Evolutionary conservation across 1,140 invertebrate genomes (phyloP).

Genomic region (Zaprionus camerounensis): DNA sequence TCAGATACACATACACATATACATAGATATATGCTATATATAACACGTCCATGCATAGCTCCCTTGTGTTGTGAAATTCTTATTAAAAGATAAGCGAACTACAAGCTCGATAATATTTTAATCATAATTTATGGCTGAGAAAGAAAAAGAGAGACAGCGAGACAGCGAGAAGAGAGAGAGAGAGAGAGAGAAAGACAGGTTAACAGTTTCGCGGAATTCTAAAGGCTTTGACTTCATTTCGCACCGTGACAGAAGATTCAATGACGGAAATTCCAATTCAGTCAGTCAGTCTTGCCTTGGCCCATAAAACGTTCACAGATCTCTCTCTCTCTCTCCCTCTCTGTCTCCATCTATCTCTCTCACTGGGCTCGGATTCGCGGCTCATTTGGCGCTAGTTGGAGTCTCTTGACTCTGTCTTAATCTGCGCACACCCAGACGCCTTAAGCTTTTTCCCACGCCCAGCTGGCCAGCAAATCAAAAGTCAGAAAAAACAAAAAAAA

Average conservation of each 20-base stretch:
- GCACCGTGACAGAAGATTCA: constrained; percentile 42
- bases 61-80: constrained; percentile 33
- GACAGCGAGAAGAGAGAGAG: background rate
- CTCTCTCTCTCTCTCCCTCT: background rate
- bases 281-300: constrained; percentile 41
- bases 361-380: constrained; percentile 20
- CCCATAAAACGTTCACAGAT: constrained; percentile 29
- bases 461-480: constrained; percentile 54
- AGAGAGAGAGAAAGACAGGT: background rate
- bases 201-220: background rate
- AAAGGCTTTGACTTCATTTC: constrained; percentile 10
- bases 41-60: constrained; percentile 8
- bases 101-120: constrained; percentile 50
- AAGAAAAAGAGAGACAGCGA: background rate
- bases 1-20: constrained; percentile 7
- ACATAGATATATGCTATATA: background rate
- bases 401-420: constrained; percentile 18
- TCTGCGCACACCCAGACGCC: constrained; percentile 44
- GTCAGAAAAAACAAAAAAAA: constrained; percentile 36
- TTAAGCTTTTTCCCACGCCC: constrained; percentile 71
- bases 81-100: constrained; percentile 50
- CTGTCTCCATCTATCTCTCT: background rate
- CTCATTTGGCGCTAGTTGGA: constrained; percentile 43
- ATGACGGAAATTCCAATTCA: constrained; percentile 40
- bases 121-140: constrained; percentile 45